Evolutionary conservation across 2,113 vertebrate species (phyloP).

Genomic region (Astur gentilis): DNA sequence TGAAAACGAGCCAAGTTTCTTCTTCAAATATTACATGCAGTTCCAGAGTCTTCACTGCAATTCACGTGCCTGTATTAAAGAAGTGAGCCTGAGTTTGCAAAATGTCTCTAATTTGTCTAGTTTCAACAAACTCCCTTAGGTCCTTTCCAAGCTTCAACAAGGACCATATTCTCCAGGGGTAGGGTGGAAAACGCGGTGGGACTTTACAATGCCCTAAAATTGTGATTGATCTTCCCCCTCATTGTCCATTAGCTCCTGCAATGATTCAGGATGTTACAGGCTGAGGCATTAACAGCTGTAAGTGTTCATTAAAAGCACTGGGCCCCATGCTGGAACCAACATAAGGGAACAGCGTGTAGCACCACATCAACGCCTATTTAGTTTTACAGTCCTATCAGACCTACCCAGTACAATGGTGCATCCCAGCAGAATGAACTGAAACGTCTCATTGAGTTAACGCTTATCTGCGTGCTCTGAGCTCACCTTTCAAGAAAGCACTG

Average conservation of each 20-base stretch:
- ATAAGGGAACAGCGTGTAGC: neutral
- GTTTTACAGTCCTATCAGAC: neutral
- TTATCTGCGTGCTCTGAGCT: neutral
- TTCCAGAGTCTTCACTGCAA: neutral
- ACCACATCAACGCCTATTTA: neutral
- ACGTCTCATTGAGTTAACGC: neutral
- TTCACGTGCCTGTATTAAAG: neutral
- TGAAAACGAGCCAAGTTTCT: neutral
- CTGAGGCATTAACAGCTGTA: neutral
- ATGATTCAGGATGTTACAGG: neutral
- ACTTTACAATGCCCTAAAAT: neutral
- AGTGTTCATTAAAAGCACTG: neutral
- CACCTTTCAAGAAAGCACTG: neutral
- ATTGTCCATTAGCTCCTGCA: neutral
- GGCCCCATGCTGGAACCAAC: neutral
- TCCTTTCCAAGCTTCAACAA: neutral
- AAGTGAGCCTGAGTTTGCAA: neutral
- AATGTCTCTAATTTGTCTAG: neutral
- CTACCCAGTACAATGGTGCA: neutral
- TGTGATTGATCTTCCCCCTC: neutral
- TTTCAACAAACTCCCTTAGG: neutral
- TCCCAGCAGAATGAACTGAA: constrained; percentile 1
- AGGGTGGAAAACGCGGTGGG: neutral
- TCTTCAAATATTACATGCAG: neutral
- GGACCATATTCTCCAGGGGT: neutral